Evolutionary conservation across 1,140 invertebrate species (phyloP).

Genomic region (Rhyzopertha dominica): DNA sequence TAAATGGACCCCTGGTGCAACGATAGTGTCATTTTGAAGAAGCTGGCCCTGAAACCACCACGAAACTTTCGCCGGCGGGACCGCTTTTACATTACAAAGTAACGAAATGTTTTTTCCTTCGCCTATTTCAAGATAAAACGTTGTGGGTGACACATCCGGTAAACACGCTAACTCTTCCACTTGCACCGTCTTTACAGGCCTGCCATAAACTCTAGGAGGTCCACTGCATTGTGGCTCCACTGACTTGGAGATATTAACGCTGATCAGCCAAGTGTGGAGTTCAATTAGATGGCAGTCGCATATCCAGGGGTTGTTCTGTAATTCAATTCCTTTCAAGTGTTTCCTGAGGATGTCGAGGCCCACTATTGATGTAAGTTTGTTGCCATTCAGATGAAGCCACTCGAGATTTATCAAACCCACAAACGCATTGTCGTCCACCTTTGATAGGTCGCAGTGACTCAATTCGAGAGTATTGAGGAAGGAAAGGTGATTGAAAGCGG

Average conservation of each 20-base stretch:
- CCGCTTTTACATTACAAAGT: conserved; percentile 69
- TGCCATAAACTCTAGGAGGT: conserved; percentile 61
- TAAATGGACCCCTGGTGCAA: conserved; percentile 55
- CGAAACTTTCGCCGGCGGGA: conserved; percentile 69
- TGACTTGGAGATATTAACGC: conserved; percentile 63
- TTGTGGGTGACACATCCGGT: conserved; percentile 67
- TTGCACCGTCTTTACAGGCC: conserved; percentile 62
- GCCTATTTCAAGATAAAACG: conserved; percentile 66
- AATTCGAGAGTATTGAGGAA: conserved; percentile 76
- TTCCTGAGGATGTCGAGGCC: conserved; percentile 63
- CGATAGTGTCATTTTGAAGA: conserved; percentile 61
- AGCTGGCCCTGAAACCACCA: conserved; percentile 76
- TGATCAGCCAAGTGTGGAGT: conserved; percentile 69
- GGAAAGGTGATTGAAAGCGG: conserved; percentile 65
- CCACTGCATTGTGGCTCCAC: conserved; percentile 68
- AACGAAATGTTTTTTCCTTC: conserved; percentile 74
- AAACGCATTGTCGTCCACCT: conserved; percentile 73
- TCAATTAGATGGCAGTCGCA: conserved; percentile 77
- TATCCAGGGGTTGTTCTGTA: conserved; percentile 82
- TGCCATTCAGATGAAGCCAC: conserved; percentile 76
- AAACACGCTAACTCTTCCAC: conserved; percentile 74
- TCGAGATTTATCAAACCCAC: conserved; percentile 72
- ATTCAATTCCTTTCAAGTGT: conserved; percentile 57
- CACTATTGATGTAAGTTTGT: conserved; percentile 65
- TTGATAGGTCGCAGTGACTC: conserved; percentile 69